Conservation (phyloP, 2,113 vertebrate species). For the Arizona elegans region DNA sequence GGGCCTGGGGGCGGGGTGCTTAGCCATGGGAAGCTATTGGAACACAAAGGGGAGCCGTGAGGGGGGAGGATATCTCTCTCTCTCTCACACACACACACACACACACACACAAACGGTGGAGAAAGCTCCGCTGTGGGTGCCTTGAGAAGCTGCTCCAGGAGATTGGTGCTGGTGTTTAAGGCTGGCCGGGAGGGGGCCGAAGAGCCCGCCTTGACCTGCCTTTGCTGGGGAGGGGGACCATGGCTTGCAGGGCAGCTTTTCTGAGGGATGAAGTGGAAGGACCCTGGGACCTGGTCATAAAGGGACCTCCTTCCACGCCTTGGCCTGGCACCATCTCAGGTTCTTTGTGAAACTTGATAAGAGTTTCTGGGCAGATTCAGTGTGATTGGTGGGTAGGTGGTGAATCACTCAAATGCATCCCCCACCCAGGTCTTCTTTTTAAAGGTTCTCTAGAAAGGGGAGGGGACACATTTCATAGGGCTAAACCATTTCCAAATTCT, state of each 20-base stretch:
- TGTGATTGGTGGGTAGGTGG: too few species aligned
- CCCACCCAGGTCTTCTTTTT: neutral
- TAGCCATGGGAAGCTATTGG: neutral
- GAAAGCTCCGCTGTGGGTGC: neutral
- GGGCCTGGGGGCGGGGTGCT: neutral
- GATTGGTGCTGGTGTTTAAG: neutral
- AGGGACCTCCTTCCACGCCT: neutral
- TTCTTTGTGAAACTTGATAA: neutral
- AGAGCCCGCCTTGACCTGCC: neutral
- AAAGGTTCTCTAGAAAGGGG: neutral
- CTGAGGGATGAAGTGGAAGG: too few species aligned
- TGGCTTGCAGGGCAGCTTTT: neutral
- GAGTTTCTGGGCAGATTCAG: neutral
- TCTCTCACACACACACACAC: too few species aligned
- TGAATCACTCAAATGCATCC: neutral
- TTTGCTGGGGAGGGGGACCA: neutral
- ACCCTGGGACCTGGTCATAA: neutral
- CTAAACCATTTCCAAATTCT: neutral
- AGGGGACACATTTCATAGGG: neutral
- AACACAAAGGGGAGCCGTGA: neutral
- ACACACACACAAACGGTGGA: neutral
- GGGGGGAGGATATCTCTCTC: neutral
- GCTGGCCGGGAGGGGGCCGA: too few species aligned
- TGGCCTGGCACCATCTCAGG: neutral
- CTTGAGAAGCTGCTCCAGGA: neutral